Conservation (phyloP, 2,888 invertebrate genomes). For the Xestia c-nigrum region DNA sequence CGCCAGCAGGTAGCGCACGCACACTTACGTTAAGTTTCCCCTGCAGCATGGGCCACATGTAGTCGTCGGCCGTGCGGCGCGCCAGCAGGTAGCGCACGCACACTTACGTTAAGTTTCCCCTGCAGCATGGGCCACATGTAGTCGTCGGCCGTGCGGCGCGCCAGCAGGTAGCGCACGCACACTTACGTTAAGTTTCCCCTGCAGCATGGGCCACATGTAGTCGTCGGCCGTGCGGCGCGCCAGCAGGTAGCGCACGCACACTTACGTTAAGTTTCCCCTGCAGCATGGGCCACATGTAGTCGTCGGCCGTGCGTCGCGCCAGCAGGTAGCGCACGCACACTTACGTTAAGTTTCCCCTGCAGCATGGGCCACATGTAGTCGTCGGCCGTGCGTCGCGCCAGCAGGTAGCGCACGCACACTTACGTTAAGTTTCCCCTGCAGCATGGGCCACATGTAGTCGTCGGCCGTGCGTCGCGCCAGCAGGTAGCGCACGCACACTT, state of each 20-base stretch:
- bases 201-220: conserved; percentile 96
- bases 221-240: conserved; percentile 97
- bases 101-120: conserved; percentile 92
- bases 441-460: conserved; percentile 97
- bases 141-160: conserved; percentile 97
- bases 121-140: conserved; percentile 97
- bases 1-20: conserved; percentile 96
- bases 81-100: conserved; percentile 97
- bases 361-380: conserved; percentile 97
- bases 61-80: conserved; percentile 96
- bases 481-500: conserved; percentile 95
- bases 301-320: conserved; percentile 96
- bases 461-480: conserved; percentile 97
- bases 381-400: conserved; percentile 97
- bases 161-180: conserved; percentile 96
- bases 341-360: conserved; percentile 92
- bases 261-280: conserved; percentile 93
- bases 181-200: conserved; percentile 93
- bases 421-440: conserved; percentile 93
- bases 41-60: conserved; percentile 97
- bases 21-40: conserved; percentile 92
- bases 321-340: conserved; percentile 96
- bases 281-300: conserved; percentile 97
- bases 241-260: conserved; percentile 96
- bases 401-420: conserved; percentile 95